A percentile compares a stretch with the other conserved stretches of the same genome.
Evolutionary conservation across 2,113 vertebrate genomes (phyloP).

Genomic region (Clupea harengus): DNA sequence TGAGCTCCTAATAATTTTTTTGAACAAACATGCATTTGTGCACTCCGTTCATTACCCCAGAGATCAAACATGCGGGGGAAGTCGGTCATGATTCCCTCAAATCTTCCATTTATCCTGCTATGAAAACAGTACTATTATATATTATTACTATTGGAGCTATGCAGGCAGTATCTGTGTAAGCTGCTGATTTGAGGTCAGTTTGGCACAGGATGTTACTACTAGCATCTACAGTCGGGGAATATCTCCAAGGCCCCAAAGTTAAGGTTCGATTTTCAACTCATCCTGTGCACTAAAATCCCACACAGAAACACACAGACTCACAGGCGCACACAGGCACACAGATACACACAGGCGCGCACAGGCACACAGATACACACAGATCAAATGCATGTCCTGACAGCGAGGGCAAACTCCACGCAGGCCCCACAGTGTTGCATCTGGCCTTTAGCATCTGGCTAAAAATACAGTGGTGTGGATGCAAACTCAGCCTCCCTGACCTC

Average conservation of each 20-base stretch:
- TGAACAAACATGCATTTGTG: constrained; percentile 21
- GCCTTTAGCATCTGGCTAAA: background rate
- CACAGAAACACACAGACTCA: background rate
- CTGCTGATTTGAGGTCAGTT: constrained; percentile 22
- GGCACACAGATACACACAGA: background rate
- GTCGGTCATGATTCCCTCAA: background rate
- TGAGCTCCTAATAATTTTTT: constrained; percentile 37
- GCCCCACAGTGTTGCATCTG: background rate
- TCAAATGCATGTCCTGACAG: background rate
- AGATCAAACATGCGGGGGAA: background rate
- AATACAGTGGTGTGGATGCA: background rate
- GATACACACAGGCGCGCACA: background rate
- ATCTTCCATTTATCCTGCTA: background rate
- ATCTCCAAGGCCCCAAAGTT: background rate
- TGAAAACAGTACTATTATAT: background rate
- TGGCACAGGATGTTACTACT: background rate
- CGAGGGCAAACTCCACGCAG: background rate
- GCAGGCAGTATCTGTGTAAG: background rate
- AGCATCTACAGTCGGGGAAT: background rate
- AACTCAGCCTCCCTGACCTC: constrained; percentile 5
- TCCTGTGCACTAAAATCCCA: background rate
- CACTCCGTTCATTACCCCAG: constrained; percentile 20
- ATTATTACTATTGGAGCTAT: background rate
- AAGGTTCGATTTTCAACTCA: background rate
- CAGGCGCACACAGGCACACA: background rate